Base-by-base conservation (phyloP, 1,140 invertebrate genomes). In the Pseudomyrmex dendroicus region DNA sequence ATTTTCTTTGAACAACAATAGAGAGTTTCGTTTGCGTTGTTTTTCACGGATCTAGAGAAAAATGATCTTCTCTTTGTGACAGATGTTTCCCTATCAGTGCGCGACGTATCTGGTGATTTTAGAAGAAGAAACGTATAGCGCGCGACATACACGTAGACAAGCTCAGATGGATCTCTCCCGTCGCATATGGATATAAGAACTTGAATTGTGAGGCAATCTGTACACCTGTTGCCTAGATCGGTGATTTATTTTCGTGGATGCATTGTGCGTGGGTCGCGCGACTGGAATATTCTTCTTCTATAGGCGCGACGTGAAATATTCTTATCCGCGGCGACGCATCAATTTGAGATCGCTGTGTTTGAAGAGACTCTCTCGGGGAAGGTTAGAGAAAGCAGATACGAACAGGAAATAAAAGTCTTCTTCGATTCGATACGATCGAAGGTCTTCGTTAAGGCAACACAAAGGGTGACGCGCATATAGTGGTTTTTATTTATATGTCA, bases 161-260 rank as follows among this genome's bases (percentile, higher is more conserved):
- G 25, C 74, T 76, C 70, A 20, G 67, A 73, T 67, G 64, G 59
- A 88, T 66, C 57, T 85, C 57, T 62, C 35, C 35, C 35, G 35
- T 35, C 5, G 35, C 35, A 35, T 35, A 35, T 15, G 54, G 35
- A 70, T 12, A 78, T 67, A 87, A 83, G 83, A 87, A 80, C 74
- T 72, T 66, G 80, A 63, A 83, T 64, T 61, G 83, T 85, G 80
- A 87, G 67, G 85, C 83, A 85, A 89, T 85, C 70, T 62, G 83
- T 89, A 89, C 88, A 89, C 88, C 88, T 89, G 88, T 89, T 89
- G 85, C 87, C 88, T 89, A 89, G 88, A 89, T 89, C 80, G 52
- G 83, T 89, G 87, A 89, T 89, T 89, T 89, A 89, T 89, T 84
- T 35, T 87, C 68, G 59, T 82, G 78, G 73, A 89, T 68, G 82